Evolutionary conservation across 2,113 vertebrate species (phyloP).

Genomic region (Dissostichus mawsoni): DNA sequence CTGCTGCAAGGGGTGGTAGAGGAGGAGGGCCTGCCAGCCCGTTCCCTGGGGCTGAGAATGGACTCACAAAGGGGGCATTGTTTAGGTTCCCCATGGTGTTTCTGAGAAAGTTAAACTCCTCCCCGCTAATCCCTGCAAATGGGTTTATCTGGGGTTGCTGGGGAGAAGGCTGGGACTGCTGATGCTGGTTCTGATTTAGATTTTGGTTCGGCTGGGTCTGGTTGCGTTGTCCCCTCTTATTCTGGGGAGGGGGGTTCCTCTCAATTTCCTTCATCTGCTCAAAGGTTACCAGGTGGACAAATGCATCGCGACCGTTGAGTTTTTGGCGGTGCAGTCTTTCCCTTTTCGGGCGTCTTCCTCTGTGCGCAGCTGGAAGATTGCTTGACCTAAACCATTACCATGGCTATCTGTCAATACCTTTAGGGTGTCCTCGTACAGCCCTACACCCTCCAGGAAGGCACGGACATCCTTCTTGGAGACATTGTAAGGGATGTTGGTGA

Average conservation of each 20-base stretch:
- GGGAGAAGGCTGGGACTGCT: conserved; percentile 59
- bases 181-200: conserved; percentile 73
- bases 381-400: conserved; percentile 96
- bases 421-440: conserved; percentile 92
- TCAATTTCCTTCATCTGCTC: conserved; percentile 98
- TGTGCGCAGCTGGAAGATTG: conserved; percentile 93
- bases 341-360: conserved; percentile 97
- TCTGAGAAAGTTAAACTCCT: conserved; percentile 92
- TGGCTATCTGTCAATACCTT: conserved; percentile 94
- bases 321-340: conserved; percentile 97
- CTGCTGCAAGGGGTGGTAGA: conserved; percentile 89
- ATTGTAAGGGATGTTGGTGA: conserved; percentile 97
- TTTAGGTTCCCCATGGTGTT: conserved; percentile 89
- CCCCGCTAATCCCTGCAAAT: conserved; percentile 83
- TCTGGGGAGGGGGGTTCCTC: conserved; percentile 93
- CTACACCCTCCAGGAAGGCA: conserved; percentile 94
- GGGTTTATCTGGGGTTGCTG: conserved; percentile 78
- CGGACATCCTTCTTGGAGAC: conserved; percentile 95
- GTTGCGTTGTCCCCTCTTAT: conserved; percentile 90
- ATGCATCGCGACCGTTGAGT: conserved; percentile 95
- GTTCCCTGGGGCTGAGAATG: conserved; percentile 89
- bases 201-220: conserved; percentile 71
- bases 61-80: conserved; percentile 90
- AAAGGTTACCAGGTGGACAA: conserved; percentile 92
- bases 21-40: conserved; percentile 92